Evolutionary conservation across 2,797 vertebrate species (phyloP).

Genomic region (Simalia tracyae): DNA sequence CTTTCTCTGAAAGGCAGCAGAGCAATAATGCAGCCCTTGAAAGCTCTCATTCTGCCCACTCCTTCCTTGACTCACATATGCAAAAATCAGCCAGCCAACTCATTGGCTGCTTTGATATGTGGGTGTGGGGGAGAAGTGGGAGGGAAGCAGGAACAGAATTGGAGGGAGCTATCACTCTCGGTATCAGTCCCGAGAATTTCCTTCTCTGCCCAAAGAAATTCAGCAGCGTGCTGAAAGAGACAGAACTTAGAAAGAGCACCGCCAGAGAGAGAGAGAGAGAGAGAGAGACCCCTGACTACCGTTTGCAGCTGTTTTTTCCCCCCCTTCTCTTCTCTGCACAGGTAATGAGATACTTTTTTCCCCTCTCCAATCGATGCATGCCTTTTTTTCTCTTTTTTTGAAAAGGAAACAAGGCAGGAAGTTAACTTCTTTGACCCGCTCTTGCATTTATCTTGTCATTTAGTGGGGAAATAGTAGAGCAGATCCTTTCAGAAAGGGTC

Average conservation of each 20-base stretch:
- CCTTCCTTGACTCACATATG: conserved; percentile 56
- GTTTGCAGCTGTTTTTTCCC: background rate
- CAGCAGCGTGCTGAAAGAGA: rapidly evolving
- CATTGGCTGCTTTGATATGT: conserved; percentile 44
- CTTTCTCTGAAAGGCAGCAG: background rate
- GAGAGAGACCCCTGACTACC: background rate
- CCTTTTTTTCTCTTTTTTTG: background rate
- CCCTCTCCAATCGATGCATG: background rate
- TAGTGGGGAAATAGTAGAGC: background rate
- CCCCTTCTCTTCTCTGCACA: conserved; percentile 14
- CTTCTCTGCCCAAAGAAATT: background rate
- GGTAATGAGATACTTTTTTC: conserved; percentile 56
- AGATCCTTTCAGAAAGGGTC: background rate
- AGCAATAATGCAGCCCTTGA: conserved; percentile 30
- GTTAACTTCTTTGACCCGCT: background rate
- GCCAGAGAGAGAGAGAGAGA: background rate
- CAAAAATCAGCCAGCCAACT: conserved; percentile 35
- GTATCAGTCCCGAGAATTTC: background rate
- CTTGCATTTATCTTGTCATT: background rate
- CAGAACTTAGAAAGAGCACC: conserved; percentile 20
- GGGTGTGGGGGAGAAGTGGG: conserved; percentile 13
- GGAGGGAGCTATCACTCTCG: conserved; percentile 18
- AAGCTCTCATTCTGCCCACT: conserved; percentile 55
- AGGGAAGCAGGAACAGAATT: conserved; percentile 3
- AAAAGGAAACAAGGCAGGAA: background rate